phyloP scores from a whole-genome alignment of 2,888 invertebrate species.

The Steinernema scapterisci region DNA sequence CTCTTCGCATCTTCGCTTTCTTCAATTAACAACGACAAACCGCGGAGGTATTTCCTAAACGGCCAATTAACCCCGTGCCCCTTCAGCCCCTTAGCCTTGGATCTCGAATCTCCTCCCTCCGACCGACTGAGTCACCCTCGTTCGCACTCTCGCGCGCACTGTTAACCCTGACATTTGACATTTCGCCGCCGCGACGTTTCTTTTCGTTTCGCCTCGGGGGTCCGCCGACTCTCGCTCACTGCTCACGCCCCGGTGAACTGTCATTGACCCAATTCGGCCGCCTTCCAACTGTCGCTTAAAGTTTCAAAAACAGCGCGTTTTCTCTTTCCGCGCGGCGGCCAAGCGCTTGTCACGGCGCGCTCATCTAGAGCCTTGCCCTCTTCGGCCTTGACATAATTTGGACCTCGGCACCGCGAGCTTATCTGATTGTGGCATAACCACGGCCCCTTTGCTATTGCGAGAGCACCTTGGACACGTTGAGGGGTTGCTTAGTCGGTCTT shows the following conservation, averaged over 20 bases:
- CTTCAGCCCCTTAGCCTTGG: not conserved
- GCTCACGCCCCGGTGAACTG: conserved; percentile 15
- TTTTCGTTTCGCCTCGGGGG: conserved; percentile 11
- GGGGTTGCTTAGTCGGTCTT: not conserved
- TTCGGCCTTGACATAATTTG: conserved; percentile 17
- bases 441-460: not conserved
- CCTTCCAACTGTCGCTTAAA: not conserved
- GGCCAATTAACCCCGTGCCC: conserved; percentile 25
- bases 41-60: not conserved
- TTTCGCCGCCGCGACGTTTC: conserved; percentile 24
- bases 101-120: not conserved
- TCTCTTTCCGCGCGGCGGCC: not conserved
- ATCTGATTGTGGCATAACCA: conserved; percentile 13
- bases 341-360: not conserved
- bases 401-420: not conserved
- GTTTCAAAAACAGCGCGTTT: conserved; percentile 22
- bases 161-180: conserved; percentile 9
- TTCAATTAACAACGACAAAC: no score
- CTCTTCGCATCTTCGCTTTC: no score
- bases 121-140: not conserved
- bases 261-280: conserved; percentile 18
- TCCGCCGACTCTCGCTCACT: not conserved
- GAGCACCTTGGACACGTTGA: not conserved
- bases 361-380: not conserved
- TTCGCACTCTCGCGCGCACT: not conserved